Conservation (phyloP, 1,140 invertebrate species). For the Archivesica marissinica region DNA sequence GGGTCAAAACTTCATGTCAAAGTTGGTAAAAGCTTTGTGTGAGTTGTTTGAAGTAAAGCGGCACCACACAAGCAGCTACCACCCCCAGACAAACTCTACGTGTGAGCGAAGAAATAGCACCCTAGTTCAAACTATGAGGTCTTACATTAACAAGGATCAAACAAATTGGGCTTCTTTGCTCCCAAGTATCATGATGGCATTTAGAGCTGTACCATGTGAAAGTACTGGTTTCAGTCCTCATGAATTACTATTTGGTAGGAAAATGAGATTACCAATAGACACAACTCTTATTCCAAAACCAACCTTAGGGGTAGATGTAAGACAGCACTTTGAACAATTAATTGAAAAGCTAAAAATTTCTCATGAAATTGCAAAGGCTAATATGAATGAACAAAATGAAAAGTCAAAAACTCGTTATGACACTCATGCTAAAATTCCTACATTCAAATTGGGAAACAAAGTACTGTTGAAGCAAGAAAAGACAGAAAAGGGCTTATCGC, state of each 20-base stretch:
- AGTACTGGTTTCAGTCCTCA: constrained; percentile 27
- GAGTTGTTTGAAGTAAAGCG: constrained; percentile 68
- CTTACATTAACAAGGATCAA: constrained; percentile 60
- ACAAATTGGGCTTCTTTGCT: constrained; percentile 40
- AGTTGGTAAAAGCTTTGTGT: constrained; percentile 44
- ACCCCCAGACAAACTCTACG: constrained; percentile 69
- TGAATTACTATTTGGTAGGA: constrained; percentile 30
- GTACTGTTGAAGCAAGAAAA: constrained; percentile 8
- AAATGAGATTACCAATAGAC: constrained; percentile 37
- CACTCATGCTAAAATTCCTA: constrained; percentile 24
- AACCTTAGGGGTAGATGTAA: neutral
- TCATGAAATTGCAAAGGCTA: constrained; percentile 26
- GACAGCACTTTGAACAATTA: constrained; percentile 23
- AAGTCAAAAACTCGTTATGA: constrained; percentile 4
- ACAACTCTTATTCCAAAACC: constrained; percentile 40
- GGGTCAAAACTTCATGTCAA: constrained; percentile 38
- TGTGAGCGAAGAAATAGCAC: constrained; percentile 58
- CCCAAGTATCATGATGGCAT: constrained; percentile 58
- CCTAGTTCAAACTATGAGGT: constrained; percentile 43
- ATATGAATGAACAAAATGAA: neutral
- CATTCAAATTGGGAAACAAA: constrained; percentile 26
- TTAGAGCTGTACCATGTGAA: constrained; percentile 46
- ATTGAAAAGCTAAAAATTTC: constrained; percentile 9
- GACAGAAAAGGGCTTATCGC: constrained; percentile 13
- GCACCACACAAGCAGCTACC: constrained; percentile 66